Evolutionary conservation across 2,113 vertebrate genomes (phyloP).

Genomic region (Muntiacus reevesi): DNA sequence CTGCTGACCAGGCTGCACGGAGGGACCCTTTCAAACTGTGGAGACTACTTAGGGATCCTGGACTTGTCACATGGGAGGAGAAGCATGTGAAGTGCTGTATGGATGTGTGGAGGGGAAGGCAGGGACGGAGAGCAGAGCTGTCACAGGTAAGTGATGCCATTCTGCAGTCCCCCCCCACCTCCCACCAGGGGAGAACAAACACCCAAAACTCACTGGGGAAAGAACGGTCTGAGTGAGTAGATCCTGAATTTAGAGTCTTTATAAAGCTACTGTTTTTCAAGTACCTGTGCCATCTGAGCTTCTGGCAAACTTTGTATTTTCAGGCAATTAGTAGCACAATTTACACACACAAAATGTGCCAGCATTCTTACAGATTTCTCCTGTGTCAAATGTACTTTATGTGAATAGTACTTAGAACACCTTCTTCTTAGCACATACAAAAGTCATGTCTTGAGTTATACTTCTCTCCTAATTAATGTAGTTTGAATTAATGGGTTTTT

Average conservation of each 20-base stretch:
- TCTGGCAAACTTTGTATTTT: not conserved
- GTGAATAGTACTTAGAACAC: not conserved
- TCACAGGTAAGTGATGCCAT: accelerated
- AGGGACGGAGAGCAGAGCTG: not conserved
- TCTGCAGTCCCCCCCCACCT: accelerated
- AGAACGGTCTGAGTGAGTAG: not conserved
- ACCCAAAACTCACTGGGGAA: not conserved
- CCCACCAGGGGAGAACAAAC: not conserved
- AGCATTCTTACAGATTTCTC: not conserved
- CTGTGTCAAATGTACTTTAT: not conserved
- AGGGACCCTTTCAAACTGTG: too few relatives aligned
- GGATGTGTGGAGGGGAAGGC: too few relatives aligned
- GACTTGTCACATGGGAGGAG: not conserved
- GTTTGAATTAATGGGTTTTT: not conserved
- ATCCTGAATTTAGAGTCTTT: not conserved
- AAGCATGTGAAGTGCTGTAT: not conserved
- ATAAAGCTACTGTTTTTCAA: not conserved
- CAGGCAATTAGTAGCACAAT: not conserved
- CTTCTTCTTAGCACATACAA: not conserved
- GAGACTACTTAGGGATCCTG: not conserved
- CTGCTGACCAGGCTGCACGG: not conserved
- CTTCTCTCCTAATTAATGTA: too few relatives aligned
- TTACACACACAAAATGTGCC: not conserved
- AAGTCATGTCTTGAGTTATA: not conserved
- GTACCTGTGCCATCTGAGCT: not conserved